Evolutionary conservation across 2,888 invertebrate species (phyloP), one percentile per base, ranked within the genome.

Genomic region (Nomada lathburiana): DNA sequence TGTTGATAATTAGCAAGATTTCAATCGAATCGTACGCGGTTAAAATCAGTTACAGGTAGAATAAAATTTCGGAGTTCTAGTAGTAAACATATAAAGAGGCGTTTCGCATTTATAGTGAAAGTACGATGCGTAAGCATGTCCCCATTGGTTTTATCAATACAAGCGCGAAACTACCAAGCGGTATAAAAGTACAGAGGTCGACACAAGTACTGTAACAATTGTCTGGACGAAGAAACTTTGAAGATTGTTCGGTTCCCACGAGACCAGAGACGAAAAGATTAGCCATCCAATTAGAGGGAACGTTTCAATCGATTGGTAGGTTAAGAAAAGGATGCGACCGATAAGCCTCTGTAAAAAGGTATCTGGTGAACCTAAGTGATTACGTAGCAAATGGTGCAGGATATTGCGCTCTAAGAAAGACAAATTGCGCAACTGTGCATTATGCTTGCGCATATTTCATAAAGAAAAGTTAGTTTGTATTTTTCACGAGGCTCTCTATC

Each of bases 281-380:
- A 62, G 76, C 57, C n/a, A 16, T 59, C 42, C 67, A 86, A 86
- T 86, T 84, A 80, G 50, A 82, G 57, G 23, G 76, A 63, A 84
- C 55, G 67, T 76, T 74, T 74, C 76, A 71, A 67, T 78, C 63
- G 76, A 77, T 72, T 76, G 77, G 73, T 55, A 67, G 67, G 76
- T 55, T 70, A 59, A 36, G 59, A 52, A 55, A 72, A 23, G n/a
- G 53, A 68, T 42, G 64, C 18, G 26, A 20, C 16, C 29, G 47
- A n/a, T n/a, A 55, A 26, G n/a, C 59, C 2, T 16, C 11, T 13
- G n/a, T 2, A 26, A 18, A 60, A 26, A 18, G 18, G 13, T 29
- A 36, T 10, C 26, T 60, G 16, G 26, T 29, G 36, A 29, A 60
- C 10, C 18, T 53, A 9, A 53, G 9, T n/a, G n/a, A n/a, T 53